Evolutionary conservation across 2,797 vertebrate genomes (phyloP).

Genomic region (Danionella dracula): DNA sequence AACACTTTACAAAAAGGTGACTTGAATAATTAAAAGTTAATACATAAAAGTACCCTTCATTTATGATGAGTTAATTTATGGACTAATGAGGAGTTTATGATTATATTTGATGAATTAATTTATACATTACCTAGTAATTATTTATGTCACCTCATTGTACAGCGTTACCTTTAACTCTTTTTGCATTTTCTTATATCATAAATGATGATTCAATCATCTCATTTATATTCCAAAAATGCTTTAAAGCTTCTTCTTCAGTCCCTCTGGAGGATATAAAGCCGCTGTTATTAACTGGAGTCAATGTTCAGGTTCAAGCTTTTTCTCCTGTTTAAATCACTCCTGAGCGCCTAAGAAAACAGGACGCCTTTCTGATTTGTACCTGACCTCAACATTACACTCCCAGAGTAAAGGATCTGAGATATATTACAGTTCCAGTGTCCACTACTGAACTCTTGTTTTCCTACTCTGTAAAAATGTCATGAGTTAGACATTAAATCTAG

Average conservation of each 20-base stretch:
- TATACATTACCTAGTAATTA: no score
- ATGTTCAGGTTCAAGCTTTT: slow-evolving; percentile 2
- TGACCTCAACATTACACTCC: slow-evolving; percentile 25
- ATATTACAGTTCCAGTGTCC: no score
- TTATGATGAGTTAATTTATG: no score
- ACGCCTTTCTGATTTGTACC: slow-evolving; percentile 8
- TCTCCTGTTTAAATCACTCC: slow-evolving; percentile 36
- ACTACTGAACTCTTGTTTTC: no score
- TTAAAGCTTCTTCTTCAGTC: slow-evolving; percentile 15
- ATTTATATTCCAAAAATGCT: not conserved
- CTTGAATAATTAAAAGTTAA: no score
- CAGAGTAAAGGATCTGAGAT: not conserved
- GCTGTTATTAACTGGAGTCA: slow-evolving; percentile 11
- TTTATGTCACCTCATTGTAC: no score
- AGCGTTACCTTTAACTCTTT: no score
- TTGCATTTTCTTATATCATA: no score
- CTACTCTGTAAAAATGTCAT: not conserved
- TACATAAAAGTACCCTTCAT: no score
- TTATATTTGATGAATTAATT: no score
- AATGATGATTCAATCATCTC: not conserved
- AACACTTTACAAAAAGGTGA: no score
- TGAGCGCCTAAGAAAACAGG: slow-evolving; percentile 35
- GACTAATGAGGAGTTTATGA: no score
- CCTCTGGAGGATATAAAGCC: slow-evolving; percentile 14
- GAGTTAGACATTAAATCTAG: not conserved